Evolutionary conservation across 2,113 vertebrate genomes (phyloP), one percentile per base, ranked within the genome.

Genomic region (Pangasianodon gigas): DNA sequence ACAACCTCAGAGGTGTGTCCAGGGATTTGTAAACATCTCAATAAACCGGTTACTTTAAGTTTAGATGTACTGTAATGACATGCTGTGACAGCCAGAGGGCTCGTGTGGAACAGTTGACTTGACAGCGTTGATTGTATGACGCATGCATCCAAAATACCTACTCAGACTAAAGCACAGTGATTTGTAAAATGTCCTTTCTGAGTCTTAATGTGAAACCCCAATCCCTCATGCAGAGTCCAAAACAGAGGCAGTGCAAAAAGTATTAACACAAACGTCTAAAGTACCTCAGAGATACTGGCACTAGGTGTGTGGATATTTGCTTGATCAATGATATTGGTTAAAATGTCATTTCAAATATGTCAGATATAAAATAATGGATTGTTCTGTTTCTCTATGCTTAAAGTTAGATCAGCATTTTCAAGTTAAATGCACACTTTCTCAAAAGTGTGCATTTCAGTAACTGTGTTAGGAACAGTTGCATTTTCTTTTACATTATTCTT

Each of bases 1-100:
- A 13, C 51, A 75, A 54, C 4, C 0, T 2, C 48, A 75, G n/a
- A 54, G 29, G 21, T 48, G 60, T 62, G 18, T 60, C 26, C 1
- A 77, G 7, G n/a, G 32, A n/a, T 29, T 5, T 21, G n/a, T 21
- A 60, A 87, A 46, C 6, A 4, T 3, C 29, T 75, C 4, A 51
- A 18, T 14, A 51, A 52, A 81, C 41, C 29, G 16, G 11, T 62
- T 58, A 60, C 6, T 62, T 21, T 80, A 26, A 18, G 24, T 51
- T 80, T 2, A 29, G 77, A 80, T 0, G 14, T 3, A 46, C 46
- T 88, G 87, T 84, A 84, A 88, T 88, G 37, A 37, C 67, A 24
- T 16, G 21, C 9, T 37, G 41, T 75, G 82, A 32, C 52, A 71
- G 54, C 52, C 69, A 89, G 88, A n/a, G 88, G 88, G 88, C 81